Percentiles rank a stretch among this genome's conserved stretches.
phyloP scores from a whole-genome alignment of 2,113 vertebrate species.

The Varanus komodoensis region DNA sequence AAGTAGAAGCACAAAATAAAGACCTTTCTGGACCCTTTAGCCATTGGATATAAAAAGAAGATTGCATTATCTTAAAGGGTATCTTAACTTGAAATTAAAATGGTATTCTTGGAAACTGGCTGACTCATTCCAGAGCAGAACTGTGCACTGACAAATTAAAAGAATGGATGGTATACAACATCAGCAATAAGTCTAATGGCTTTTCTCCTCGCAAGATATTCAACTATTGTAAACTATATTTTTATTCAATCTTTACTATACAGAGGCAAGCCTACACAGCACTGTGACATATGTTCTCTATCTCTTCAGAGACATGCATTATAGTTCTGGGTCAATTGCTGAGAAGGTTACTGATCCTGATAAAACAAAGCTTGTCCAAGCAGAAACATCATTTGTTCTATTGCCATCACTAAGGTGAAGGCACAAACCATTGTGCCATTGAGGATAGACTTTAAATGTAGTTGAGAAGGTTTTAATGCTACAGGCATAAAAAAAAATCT shows the following conservation, averaged over 20 bases:
- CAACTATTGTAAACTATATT: conserved; percentile 41
- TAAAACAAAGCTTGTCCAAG: conserved; percentile 92
- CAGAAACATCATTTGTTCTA: conserved; percentile 89
- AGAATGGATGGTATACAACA: conserved; percentile 41
- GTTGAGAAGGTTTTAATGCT: conserved; percentile 47
- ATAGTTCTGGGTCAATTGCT: conserved; percentile 93
- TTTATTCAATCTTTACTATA: conserved; percentile 77
- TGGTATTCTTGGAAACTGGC: conserved; percentile 21
- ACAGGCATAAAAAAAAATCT: conserved; percentile 28
- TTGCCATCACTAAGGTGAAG: conserved; percentile 75
- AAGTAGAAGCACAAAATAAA: conserved; percentile 29
- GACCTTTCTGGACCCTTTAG: conserved; percentile 18
- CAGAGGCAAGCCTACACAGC: conserved; percentile 70
- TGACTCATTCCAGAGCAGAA: conserved; percentile 55
- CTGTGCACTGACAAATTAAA: conserved; percentile 12
- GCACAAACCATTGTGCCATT: conserved; percentile 77
- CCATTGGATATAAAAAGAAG: conserved; percentile 25
- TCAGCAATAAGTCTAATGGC: conserved; percentile 45
- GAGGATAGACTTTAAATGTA: conserved; percentile 49
- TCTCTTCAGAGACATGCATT: conserved; percentile 77
- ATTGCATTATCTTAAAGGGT: conserved; percentile 40
- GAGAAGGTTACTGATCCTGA: conserved; percentile 93
- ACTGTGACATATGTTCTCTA: conserved; percentile 90
- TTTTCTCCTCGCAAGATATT: conserved; percentile 48
- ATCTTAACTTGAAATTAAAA: conserved; percentile 53